phyloP scores from a whole-genome alignment of 64 coral and sea anemone genomes.

The Anthopleura sola region DNA sequence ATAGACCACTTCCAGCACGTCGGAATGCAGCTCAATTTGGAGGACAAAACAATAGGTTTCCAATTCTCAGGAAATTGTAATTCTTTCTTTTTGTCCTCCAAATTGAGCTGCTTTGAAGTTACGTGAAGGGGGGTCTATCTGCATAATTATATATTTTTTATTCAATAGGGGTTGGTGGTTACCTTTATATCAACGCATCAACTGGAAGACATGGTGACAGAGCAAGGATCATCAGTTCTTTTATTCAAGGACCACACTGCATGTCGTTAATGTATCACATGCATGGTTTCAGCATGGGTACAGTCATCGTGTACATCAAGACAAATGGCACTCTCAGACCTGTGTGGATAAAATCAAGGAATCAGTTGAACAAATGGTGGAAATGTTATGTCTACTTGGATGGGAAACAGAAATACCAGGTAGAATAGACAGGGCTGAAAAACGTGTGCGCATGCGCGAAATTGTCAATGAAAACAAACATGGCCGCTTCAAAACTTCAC shows the following conservation, averaged over 20 bases:
- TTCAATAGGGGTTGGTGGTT: not conserved
- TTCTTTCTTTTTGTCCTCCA: too few relatives aligned
- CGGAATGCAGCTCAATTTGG: too few relatives aligned
- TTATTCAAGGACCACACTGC: constrained; percentile 34
- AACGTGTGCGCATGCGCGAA: too few relatives aligned
- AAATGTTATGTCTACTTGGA: not conserved
- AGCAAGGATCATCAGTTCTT: constrained; percentile 32
- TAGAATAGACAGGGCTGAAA: too few relatives aligned
- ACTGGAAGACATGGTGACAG: constrained; percentile 13
- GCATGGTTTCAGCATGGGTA: constrained; percentile 37
- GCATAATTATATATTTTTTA: too few relatives aligned
- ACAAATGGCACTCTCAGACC: not conserved
- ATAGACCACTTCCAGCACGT: too few relatives aligned
- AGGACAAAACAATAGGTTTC: too few relatives aligned
- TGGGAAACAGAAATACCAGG: not conserved
- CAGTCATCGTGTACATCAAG: constrained; percentile 30
- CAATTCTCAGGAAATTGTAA: too few relatives aligned
- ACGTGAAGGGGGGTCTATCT: too few relatives aligned
- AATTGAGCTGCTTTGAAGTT: too few relatives aligned
- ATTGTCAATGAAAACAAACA: too few relatives aligned
- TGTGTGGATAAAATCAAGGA: not conserved
- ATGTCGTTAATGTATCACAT: constrained; percentile 52
- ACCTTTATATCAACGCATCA: constrained; percentile 36
- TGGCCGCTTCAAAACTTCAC: too few relatives aligned
- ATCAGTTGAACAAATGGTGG: not conserved